Evolutionary conservation across 2,113 vertebrate genomes (phyloP).

Genomic region (Collichthys lucidus): DNA sequence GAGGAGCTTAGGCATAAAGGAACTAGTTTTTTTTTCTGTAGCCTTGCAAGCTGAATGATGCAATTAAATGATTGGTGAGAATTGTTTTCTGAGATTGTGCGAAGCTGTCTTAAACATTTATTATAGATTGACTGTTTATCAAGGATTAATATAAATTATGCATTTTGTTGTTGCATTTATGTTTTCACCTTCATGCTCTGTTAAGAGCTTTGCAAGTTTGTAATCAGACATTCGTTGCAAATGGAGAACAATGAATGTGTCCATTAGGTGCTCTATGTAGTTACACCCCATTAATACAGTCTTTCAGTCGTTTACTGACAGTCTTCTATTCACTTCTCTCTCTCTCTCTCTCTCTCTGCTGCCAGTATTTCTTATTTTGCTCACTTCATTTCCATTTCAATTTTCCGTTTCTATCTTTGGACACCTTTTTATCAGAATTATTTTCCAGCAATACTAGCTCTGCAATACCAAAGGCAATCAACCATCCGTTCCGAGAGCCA

Average conservation of each 20-base stretch:
- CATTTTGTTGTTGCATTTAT: background rate
- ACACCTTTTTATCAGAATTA: conserved; percentile 90
- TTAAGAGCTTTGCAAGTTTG: background rate
- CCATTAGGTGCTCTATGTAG: conserved; percentile 24
- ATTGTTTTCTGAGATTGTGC: background rate
- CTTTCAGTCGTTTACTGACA: conserved; percentile 31
- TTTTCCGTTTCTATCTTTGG: conserved; percentile 89
- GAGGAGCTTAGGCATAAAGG: background rate
- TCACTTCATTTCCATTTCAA: conserved; percentile 91
- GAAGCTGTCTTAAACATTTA: background rate
- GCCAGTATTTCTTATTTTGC: conserved; percentile 64
- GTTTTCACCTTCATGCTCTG: background rate
- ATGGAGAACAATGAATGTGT: conserved; percentile 37
- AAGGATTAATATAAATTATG: background rate
- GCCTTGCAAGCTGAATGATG: background rate
- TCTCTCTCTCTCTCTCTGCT: conserved; percentile 1
- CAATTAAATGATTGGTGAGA: background rate
- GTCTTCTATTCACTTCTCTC: conserved; percentile 60
- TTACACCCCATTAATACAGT: conserved; percentile 40
- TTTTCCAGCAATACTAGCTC: conserved; percentile 82
- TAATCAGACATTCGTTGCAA: conserved; percentile 29
- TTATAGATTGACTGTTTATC: conserved; percentile 8
- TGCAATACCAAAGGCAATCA: conserved; percentile 84
- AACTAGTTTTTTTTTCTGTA: background rate
- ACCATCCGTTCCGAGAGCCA: conserved; percentile 67